Base-by-base conservation (phyloP, 1,140 invertebrate species). In the Polyergus mexicanus region DNA sequence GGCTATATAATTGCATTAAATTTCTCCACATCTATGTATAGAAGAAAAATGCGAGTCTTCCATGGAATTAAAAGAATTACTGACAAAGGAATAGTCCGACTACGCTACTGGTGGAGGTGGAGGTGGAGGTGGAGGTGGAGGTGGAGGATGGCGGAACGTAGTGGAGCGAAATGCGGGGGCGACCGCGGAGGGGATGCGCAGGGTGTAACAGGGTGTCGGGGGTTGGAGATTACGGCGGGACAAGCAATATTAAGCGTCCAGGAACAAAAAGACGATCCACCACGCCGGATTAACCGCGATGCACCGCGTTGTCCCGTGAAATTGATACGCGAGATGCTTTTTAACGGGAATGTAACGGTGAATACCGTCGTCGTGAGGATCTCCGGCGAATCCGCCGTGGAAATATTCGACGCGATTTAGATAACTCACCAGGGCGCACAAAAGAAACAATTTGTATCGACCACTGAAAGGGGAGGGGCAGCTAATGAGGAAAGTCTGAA, bases 301-400 rank as follows among this genome's bases (percentile, higher is more conserved):
- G 89, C 89, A 90, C 89, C 88, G 89, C 89, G 89, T 90, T 94
- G 92, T 94, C 90, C 94, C 94, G 93, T 94, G 94, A 94, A 94
- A 94, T 94, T 94, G 94, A 94, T 94, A 94, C 93, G 91, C 93
- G 91, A 93, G 91, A 91, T 91, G 90, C 90, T 92, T 91, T 92
- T 91, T 90, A 92, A 91, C 90, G 85, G 78, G 85, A 84, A 78
- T 74, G 25, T 75, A 80, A 69, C 76, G 80, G 44, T 65, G 66
- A 77, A 47, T 80, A 41, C 44, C 47, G 66, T 69, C 63, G 76
- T 69, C 38, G 54, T 32, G 47, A 51, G 47, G 62, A 80, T 56
- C 81, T 62, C 74, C 44, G 44, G 71, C 38, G 72, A 56, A 69
- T 54, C 77, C 58, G 44, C 86, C 69, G 51, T 71, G 86, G 88